A percentile compares a stretch with the other conserved stretches of the same genome.
Evolutionary conservation across 2,113 vertebrate genomes (phyloP).

Genomic region (Cryptoleucopteryx plumbea): DNA sequence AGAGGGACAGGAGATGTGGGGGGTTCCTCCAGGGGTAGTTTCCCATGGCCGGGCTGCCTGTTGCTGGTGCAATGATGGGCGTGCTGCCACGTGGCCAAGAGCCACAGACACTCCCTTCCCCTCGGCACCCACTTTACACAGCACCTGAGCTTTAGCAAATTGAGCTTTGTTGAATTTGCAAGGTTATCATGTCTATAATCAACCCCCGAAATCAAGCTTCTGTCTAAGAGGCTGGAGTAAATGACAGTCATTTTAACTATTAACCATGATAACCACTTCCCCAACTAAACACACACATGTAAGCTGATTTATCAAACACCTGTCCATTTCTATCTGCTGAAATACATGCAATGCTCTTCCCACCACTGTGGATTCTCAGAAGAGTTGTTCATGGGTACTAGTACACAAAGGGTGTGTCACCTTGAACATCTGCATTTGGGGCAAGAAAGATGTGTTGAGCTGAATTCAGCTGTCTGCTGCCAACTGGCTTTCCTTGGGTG

Average conservation of each 20-base stretch:
- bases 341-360: neutral
- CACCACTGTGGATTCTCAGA: neutral
- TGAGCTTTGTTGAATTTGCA: neutral
- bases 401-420: neutral
- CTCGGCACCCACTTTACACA: neutral
- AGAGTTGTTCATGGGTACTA: neutral
- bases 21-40: accelerated
- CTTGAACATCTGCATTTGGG: neutral
- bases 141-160: neutral
- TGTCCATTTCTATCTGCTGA: neutral
- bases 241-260: neutral
- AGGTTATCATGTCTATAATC: neutral
- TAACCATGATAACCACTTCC: neutral
- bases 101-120: neutral
- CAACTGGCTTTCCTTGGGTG: neutral
- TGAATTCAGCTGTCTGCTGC: neutral
- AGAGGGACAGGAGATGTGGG: neutral
- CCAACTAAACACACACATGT: neutral
- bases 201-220: neutral
- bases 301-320: neutral
- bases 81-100: neutral
- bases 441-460: neutral
- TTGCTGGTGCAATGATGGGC: neutral
- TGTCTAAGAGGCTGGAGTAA: neutral
- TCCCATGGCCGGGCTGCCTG: neutral